These are phyloP conservation scores for Pentamera pediparva DNA, from an alignment of 53 echinoderm and acorn worm genomes.

Conservation along the genomic window DNA sequence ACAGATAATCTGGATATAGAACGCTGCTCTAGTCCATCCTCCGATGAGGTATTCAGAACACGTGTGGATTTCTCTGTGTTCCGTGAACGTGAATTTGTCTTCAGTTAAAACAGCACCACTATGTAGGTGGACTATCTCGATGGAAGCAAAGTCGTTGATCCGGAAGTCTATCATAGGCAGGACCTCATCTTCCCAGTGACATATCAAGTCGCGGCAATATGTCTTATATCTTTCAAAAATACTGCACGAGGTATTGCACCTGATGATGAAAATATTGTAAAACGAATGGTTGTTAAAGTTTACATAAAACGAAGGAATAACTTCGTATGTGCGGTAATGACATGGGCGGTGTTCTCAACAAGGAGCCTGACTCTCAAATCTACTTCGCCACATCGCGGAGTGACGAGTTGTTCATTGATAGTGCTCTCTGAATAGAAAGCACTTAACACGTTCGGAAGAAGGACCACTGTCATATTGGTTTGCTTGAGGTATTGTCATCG, in stretches of 20 bases:
- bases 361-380: no score
- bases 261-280: no score
- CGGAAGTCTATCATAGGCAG: constrained; percentile 3
- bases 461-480: not conserved
- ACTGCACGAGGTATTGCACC: no score
- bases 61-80: not conserved
- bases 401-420: not conserved
- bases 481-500: not conserved
- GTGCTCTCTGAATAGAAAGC: not conserved
- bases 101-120: not conserved
- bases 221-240: no score
- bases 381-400: no score
- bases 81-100: not conserved
- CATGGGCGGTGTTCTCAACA: no score
- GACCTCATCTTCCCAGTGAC: constrained; percentile 18
- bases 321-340: no score
- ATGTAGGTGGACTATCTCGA: constrained; percentile 1
- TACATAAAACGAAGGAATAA: no score
- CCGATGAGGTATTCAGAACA: constrained; percentile 20
- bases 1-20: not conserved
- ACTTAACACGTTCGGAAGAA: not conserved
- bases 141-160: not conserved
- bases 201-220: no score
- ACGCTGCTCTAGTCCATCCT: not conserved
- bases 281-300: no score